Conservation (phyloP, 1,140 invertebrate species). For the Diplogasteroides magnus region DNA sequence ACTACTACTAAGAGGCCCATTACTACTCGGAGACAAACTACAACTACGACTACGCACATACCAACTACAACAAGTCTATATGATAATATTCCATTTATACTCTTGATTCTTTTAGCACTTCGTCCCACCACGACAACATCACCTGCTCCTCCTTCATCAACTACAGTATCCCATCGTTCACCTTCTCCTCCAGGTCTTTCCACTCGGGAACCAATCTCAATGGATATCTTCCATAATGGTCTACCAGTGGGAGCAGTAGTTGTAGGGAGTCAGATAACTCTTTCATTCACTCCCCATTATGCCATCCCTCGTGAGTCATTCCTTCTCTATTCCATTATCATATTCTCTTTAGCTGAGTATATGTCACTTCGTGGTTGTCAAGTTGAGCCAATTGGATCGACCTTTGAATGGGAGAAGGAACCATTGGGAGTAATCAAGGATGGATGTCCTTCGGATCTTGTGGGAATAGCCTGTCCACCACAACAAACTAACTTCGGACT, state of each 20-base stretch:
- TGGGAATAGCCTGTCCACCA: conserved; percentile 53
- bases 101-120: too few species aligned
- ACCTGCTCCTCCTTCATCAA: conserved; percentile 8
- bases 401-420: conserved; percentile 55
- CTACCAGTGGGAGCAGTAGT: conserved; percentile 54
- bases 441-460: conserved; percentile 52
- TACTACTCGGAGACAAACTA: background rate
- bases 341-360: conserved; percentile 42
- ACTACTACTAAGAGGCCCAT: background rate
- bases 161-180: background rate
- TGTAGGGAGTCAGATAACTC: conserved; percentile 50
- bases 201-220: conserved; percentile 41
- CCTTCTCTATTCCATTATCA: background rate
- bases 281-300: conserved; percentile 52
- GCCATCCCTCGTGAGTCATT: conserved; percentile 49
- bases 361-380: conserved; percentile 53
- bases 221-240: conserved; percentile 54
- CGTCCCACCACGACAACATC: background rate
- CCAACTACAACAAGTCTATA: background rate
- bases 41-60: background rate
- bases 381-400: conserved; percentile 51
- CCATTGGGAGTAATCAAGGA: conserved; percentile 49
- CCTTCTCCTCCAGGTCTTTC: background rate
- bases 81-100: too few species aligned
- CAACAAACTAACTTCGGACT: conserved; percentile 48